These are phyloP conservation scores for Ditylenchus dipsaci DNA, from an alignment of 1,140 invertebrate species.

Conservation along the genomic window DNA sequence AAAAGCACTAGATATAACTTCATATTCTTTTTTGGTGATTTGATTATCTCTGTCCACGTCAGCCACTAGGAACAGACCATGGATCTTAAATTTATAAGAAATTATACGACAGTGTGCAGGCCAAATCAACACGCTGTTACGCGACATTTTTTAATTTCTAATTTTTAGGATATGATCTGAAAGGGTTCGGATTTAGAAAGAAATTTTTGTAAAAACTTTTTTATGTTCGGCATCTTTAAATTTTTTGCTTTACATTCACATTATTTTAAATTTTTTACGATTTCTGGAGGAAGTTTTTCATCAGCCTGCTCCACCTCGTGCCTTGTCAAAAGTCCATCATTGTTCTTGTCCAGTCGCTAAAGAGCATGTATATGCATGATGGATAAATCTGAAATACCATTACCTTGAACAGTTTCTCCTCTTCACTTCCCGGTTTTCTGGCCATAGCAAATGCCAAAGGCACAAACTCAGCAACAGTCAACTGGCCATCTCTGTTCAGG, in stretches of 20 bases:
- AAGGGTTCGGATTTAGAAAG: too few relatives aligned
- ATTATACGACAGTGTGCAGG: too few relatives aligned
- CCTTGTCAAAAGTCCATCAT: slow-evolving; percentile 9
- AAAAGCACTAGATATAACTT: neutral
- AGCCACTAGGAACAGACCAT: slow-evolving; percentile 16
- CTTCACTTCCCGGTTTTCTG: slow-evolving; percentile 11
- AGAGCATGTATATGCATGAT: slow-evolving; percentile 13
- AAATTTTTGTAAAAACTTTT: too few relatives aligned
- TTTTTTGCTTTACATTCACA: too few relatives aligned
- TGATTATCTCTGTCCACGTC: slow-evolving; percentile 7
- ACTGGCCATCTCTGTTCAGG: slow-evolving; percentile 13
- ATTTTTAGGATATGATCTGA: too few relatives aligned
- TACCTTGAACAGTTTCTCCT: slow-evolving; percentile 26
- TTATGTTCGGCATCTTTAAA: too few relatives aligned
- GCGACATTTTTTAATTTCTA: too few relatives aligned
- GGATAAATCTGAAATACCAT: neutral
- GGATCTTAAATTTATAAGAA: neutral
- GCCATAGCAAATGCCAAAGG: slow-evolving; percentile 28
- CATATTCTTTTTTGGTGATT: slow-evolving; percentile 13
- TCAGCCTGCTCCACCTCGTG: slow-evolving; percentile 14
- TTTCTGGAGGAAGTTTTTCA: slow-evolving; percentile 5
- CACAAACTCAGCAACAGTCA: slow-evolving; percentile 21
- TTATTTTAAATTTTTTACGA: neutral
- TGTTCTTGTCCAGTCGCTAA: slow-evolving; percentile 12
- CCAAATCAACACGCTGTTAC: too few relatives aligned